A percentile compares a stretch with the other conserved stretches of the same genome.
These are phyloP conservation scores for Montifringilla adamsi DNA, from an alignment of 2,113 vertebrate species.

Conservation along the genomic window DNA sequence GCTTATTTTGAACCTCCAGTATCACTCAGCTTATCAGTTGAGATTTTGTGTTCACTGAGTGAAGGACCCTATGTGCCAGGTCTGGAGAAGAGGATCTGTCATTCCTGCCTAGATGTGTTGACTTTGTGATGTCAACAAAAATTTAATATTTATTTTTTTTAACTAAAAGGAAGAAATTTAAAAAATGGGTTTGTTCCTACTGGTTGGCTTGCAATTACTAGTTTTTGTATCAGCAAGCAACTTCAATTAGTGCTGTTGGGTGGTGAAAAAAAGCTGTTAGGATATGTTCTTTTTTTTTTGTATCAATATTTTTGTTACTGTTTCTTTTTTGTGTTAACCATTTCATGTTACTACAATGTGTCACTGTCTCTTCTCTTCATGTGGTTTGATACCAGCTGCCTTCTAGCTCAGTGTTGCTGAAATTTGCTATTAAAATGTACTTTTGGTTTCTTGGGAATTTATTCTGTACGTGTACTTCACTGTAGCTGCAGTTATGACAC, in stretches of 20 bases:
- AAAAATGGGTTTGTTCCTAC: not conserved
- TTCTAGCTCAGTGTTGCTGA: not conserved
- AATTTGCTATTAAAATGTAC: not conserved
- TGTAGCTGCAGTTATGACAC: not conserved
- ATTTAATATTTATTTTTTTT: not conserved
- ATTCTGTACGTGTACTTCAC: not conserved
- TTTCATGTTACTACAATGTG: not conserved
- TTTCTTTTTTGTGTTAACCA: not conserved
- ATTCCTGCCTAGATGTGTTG: not conserved
- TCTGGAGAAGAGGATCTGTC: not conserved
- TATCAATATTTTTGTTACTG: not conserved
- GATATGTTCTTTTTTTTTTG: not conserved
- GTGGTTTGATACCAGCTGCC: not conserved
- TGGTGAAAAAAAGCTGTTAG: not conserved
- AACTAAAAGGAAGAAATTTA: not conserved
- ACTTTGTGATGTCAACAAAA: not conserved
- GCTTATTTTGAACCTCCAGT: not conserved
- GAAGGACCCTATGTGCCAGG: not conserved
- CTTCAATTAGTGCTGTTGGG: not conserved
- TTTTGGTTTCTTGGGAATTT: not conserved
- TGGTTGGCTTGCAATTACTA: fast-evolving
- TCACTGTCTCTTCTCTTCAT: fast-evolving
- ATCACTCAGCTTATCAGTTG: not conserved
- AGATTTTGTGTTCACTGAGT: not conserved
- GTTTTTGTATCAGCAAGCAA: not conserved